Conservation (phyloP, 2,888 invertebrate genomes). For the Tribolium freemani region DNA sequence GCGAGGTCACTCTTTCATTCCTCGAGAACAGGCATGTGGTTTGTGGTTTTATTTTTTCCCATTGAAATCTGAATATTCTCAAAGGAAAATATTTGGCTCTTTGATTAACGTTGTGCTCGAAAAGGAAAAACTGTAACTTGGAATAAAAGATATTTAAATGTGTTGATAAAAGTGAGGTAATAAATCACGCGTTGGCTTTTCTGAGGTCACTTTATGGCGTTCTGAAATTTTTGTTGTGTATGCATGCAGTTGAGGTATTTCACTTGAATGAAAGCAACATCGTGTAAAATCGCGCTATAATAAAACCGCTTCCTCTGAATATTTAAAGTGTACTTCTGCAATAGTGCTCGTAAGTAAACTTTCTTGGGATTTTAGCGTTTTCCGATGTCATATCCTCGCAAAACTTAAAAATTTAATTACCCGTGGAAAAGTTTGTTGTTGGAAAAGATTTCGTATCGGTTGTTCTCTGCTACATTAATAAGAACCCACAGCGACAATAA, state of each 20-base stretch:
- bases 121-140: too few relatives aligned
- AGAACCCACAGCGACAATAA: slow-evolving; percentile 14
- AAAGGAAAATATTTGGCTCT: background rate
- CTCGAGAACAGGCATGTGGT: background rate
- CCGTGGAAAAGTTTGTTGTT: slow-evolving; percentile 14
- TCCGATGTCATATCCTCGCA: slow-evolving; percentile 5
- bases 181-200: too few relatives aligned
- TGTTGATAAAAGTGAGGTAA: too few relatives aligned
- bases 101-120: too few relatives aligned
- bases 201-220: background rate
- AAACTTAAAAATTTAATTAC: slow-evolving; percentile 22
- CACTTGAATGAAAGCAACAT: slow-evolving; percentile 11
- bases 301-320: slow-evolving; percentile 10
- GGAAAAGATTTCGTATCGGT: slow-evolving; percentile 12
- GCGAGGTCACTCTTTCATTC: slow-evolving; percentile 6
- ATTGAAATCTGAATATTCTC: background rate
- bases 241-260: background rate
- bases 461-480: slow-evolving; percentile 18
- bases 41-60: background rate
- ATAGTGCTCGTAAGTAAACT: slow-evolving; percentile 14
- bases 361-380: slow-evolving; percentile 6
- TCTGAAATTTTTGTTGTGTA: background rate
- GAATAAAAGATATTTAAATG: too few relatives aligned
- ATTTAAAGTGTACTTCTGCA: slow-evolving; percentile 6
- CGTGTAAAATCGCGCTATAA: slow-evolving; percentile 25